Percentiles rank a stretch among this genome's conserved stretches.
These are phyloP conservation scores for Cephus rjabovi DNA, from an alignment of 2,888 invertebrate genomes.

Conservation along the genomic window DNA sequence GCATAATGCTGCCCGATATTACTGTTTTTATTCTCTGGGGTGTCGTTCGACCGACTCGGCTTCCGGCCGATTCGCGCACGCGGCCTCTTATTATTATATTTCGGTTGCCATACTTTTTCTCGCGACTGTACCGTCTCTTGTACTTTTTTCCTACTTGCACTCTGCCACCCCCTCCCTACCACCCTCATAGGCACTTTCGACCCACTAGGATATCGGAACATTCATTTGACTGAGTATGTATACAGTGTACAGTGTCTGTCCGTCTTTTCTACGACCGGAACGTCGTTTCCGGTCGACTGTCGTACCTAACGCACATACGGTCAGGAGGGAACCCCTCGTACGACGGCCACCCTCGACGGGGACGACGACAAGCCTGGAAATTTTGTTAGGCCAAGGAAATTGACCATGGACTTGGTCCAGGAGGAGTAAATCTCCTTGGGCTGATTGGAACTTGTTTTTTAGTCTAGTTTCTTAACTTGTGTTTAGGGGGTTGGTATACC, in stretches of 20 bases:
- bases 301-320: too few relatives aligned
- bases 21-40: constrained; percentile 30
- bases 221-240: not conserved
- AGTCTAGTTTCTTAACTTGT: too few relatives aligned
- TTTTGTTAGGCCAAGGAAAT: constrained; percentile 34
- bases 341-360: too few relatives aligned
- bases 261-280: too few relatives aligned
- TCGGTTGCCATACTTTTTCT: too few relatives aligned
- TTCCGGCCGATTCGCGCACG: constrained; percentile 16
- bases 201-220: too few relatives aligned
- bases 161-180: not conserved
- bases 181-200: not conserved
- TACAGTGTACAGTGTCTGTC: too few relatives aligned
- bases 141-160: not conserved
- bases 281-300: too few relatives aligned
- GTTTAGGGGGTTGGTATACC: too few relatives aligned
- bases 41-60: constrained; percentile 37
- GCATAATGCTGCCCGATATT: constrained; percentile 33
- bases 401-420: constrained; percentile 23
- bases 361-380: constrained; percentile 11
- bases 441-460: too few relatives aligned
- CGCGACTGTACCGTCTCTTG: not conserved
- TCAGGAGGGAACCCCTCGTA: too few relatives aligned
- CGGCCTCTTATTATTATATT: not conserved
- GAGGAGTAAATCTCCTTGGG: too few relatives aligned